Conservation (phyloP, 2,113 vertebrate species). For the Centropus bengalensis region DNA sequence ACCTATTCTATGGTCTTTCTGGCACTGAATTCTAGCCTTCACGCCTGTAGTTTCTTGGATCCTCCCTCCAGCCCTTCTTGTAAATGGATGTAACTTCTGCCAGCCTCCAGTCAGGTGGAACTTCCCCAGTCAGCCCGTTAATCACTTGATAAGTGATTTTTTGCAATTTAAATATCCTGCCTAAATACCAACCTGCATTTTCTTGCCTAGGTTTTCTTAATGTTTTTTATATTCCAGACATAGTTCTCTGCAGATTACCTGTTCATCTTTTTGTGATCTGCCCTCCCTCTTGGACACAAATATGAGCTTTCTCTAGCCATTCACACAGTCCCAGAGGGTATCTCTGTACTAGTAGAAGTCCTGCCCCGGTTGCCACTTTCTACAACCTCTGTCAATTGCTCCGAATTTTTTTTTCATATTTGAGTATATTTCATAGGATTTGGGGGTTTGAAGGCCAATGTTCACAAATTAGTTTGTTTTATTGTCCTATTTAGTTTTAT, state of each 20-base stretch:
- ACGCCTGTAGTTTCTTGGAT: too few relatives aligned
- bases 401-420: not conserved
- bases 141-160: not conserved
- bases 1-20: too few relatives aligned
- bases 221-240: not conserved
- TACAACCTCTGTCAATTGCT: not conserved
- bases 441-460: not conserved
- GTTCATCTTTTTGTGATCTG: not conserved
- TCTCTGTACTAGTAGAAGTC: not conserved
- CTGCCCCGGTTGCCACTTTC: fast-evolving
- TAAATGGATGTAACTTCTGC: too few relatives aligned
- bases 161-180: not conserved
- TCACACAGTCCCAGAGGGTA: fast-evolving
- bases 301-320: not conserved
- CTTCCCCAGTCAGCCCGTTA: too few relatives aligned
- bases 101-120: too few relatives aligned
- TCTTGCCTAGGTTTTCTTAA: not conserved
- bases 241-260: not conserved
- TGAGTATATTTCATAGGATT: not conserved
- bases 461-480: not conserved
- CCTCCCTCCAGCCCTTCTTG: too few relatives aligned
- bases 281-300: not conserved
- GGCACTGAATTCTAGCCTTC: too few relatives aligned
- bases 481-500: not conserved
- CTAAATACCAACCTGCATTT: not conserved